These are phyloP conservation scores for Frankliniella fusca DNA, from an alignment of 2,888 invertebrate genomes.

Conservation along the genomic window DNA sequence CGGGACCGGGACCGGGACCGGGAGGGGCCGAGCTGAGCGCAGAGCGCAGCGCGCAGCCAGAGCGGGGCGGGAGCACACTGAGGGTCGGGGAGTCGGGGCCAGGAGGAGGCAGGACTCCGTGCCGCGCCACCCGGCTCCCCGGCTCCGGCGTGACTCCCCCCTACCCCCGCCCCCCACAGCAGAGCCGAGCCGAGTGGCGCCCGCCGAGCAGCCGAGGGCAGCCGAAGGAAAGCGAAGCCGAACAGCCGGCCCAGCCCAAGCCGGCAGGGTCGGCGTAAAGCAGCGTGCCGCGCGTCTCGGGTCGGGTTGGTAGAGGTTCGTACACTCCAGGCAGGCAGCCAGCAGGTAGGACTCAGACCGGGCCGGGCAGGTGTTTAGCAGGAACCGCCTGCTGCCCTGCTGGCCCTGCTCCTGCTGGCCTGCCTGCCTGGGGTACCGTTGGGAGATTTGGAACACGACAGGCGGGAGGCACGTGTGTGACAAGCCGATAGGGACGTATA, in stretches of 20 bases:
- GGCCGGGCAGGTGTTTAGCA: neutral
- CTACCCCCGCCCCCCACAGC: neutral
- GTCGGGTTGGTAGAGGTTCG: neutral
- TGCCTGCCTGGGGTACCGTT: no score
- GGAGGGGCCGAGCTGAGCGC: neutral
- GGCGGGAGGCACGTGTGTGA: no score
- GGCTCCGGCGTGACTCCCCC: neutral
- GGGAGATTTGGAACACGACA: no score
- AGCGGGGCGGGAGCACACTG: conserved; percentile 14
- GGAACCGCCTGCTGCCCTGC: neutral
- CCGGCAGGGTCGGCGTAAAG: neutral
- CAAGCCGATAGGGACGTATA: no score
- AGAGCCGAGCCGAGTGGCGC: neutral
- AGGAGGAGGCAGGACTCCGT: neutral
- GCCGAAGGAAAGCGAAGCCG: neutral
- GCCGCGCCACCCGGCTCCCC: neutral
- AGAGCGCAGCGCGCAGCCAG: neutral
- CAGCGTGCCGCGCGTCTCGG: neutral
- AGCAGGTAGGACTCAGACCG: neutral
- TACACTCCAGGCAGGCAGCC: neutral
- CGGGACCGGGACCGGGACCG: neutral
- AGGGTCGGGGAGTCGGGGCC: neutral
- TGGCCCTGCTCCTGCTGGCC: neutral
- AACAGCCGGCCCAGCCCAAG: neutral
- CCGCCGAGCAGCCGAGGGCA: neutral